Base-by-base conservation (phyloP, 2,888 invertebrate species). In the Neocrepidodera transversa region DNA sequence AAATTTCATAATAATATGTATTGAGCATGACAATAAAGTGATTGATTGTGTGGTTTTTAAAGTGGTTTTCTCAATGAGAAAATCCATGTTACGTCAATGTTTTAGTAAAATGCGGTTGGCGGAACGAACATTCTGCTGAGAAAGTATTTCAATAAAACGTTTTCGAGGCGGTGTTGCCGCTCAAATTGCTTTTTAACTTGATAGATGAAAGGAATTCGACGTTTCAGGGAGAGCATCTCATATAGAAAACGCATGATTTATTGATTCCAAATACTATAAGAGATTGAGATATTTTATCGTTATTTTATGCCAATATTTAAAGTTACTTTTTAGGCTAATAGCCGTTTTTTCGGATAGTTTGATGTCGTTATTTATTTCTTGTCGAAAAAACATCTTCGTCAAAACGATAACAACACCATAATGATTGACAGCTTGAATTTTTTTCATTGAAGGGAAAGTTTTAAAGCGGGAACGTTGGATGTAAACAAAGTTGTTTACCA, bases 401-500 rank as follows among this genome's bases (percentile, higher is more conserved):
- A n/a, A n/a, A n/a, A n/a, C n/a, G n/a, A n/a, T n/a, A n/a, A n/a
- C n/a, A n/a, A n/a, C n/a, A n/a, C n/a, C n/a, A n/a, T n/a, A n/a
- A n/a, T n/a, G n/a, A n/a, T n/a, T n/a, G n/a, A n/a, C n/a, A n/a
- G n/a, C n/a, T n/a, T n/a, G n/a, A n/a, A n/a, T n/a, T n/a, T n/a
- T n/a, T n/a, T n/a, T n/a, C n/a, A n/a, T n/a, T n/a, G n/a, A n/a
- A n/a, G n/a, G n/a, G n/a, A n/a, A n/a, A n/a, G n/a, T n/a, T n/a
- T n/a, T n/a, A 32, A 13, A 20, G 5, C 20, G 10, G 43, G 20
- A 36, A 43, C 4, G 36, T 36, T n/a, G n/a, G 49, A 35, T 20
- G 58, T 38, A 58, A 45, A 56, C 62, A 62, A 56, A 50, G 53
- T 58, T 71, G 68, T 72, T 71, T 64, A 60, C 60, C 61, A 54